Evolutionary conservation across 2,113 vertebrate species (phyloP), one percentile per base, ranked within the genome.

Genomic region (Limnothrissa miodon): DNA sequence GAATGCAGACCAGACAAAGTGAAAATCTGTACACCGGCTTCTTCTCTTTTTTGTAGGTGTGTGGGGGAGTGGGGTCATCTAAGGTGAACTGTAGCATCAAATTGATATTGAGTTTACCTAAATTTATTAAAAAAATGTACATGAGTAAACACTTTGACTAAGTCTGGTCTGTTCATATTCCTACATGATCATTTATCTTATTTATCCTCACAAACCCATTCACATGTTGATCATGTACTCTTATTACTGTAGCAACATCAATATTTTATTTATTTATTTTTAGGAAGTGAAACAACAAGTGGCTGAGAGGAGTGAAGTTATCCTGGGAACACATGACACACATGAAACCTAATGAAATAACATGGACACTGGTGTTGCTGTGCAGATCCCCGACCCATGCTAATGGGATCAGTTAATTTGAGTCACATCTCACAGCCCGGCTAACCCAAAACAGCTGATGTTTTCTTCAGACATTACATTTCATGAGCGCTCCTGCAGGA

Each of bases 371-470:
- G 85, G 11, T 83, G 83, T 83, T 87, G 79, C 87, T 90, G 81
- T 92, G 83, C 46, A 83, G 85, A 83, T 33, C 83, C 82, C 66
- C n/a, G 78, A 53, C 74, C 48, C 15, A 80, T 83, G 82, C 86
- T 90, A 93, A 90, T 87, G 82, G 83, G 83, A 87, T 90, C 80
- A 91, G 85, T 84, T 92, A 88, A 94, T 93, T 89, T 39, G 89
- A 92, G 91, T 93, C 91, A 93, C 92, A 89, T 87, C 85, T 90
- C 80, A 81, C 48, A 82, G 78, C 79, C 86, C 79, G 78, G 74
- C 23, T 92, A 94, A 94, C 87, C 88, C 83, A 83, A 94, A 94
- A 89, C 93, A 91, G 92, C 92, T 95, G 93, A 93, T 95, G 90
- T 95, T 94, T 92, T 91, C 81, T 88, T 42, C 89, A 83, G 44